Conservation (phyloP, 2,888 invertebrate species). For the Shargacucullia verbasci region DNA sequence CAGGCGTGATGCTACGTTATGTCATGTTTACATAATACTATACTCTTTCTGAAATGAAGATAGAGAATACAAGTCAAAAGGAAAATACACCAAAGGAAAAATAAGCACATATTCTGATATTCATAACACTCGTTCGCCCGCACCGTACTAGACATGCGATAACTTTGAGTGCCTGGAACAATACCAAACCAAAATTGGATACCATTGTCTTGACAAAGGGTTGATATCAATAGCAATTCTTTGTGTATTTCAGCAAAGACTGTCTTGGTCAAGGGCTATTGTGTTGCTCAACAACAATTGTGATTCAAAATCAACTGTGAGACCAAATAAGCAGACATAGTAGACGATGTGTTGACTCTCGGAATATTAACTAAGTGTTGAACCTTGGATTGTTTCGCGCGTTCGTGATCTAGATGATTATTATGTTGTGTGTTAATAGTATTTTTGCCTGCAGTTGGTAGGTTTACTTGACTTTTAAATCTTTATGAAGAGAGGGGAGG, state of each 20-base stretch:
- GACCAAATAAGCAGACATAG: constrained; percentile 55
- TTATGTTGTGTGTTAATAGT: constrained; percentile 33
- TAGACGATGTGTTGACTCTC: constrained; percentile 34
- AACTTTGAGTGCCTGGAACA: constrained; percentile 33
- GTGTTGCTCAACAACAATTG: constrained; percentile 53
- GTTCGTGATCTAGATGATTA: constrained; percentile 52
- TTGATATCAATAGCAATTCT: constrained; percentile 52
- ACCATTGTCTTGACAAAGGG: constrained; percentile 52
- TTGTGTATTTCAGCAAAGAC: constrained; percentile 51
- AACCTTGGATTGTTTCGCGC: constrained; percentile 49
- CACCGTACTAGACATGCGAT: constrained; percentile 19
- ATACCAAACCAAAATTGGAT: constrained; percentile 47
- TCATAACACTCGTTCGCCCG: constrained; percentile 11
- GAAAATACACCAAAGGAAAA: background rate
- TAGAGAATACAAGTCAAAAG: too few species aligned
- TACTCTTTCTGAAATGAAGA: too few species aligned
- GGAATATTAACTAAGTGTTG: constrained; percentile 51
- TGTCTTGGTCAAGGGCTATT: constrained; percentile 55
- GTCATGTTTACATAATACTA: too few species aligned
- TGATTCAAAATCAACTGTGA: constrained; percentile 55
- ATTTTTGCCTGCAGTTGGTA: constrained; percentile 20
- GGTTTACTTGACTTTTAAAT: background rate
- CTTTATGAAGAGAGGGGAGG: too few species aligned
- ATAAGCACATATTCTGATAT: constrained; percentile 9
- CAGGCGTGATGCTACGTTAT: too few species aligned